Base-by-base conservation (phyloP, 1,140 invertebrate species). In the Venustaconcha ellipsiformis region DNA sequence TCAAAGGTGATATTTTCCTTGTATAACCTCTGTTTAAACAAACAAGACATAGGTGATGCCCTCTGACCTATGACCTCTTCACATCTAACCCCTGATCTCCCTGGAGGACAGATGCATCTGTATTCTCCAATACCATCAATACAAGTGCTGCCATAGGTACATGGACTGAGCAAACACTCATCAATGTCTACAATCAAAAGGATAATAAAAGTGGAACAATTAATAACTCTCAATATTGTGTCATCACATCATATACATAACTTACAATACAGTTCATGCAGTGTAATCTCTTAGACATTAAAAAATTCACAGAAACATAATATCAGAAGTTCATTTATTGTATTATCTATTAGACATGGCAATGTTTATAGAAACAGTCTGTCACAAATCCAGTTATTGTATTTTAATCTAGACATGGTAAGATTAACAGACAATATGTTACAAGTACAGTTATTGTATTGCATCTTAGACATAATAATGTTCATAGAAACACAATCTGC, bases 1-100 rank as follows among this genome's bases (percentile, higher is more conserved):
- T 93, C 90, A 90, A 92, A 93, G 18, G 92, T 92, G 62, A 92
- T 92, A 83, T 93, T 93, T 82, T 92, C 91, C 17, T 91, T 88
- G 79, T 92, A 91, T 58, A 91, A 91, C 65, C 92, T 90, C 1
- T 92, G 91, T 72, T 92, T 90, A 91, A 92, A 93, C 18, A 89
- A 80, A 84, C 93, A 94, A n/a, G 87, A 84, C 37, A 82, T 78
- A 23, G 84, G 82, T 8, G 86, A 74, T 14, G 83, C 85, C 14
- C 70, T 37, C 76, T 84, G 82, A 20, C 85, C 86, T 68, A 83
- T 82, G 13, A 89, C 88, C 79, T 78, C 78, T 84, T 95, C 93
- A 89, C 95, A 95, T 67, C 92, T 91, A 11, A 90, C 78, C 0
- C 95, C 95, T 59, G 94, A 94, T 76, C 94, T 91, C 18, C 94